Evolutionary conservation across 2,888 invertebrate genomes (phyloP).

Genomic region (Caenorhabditis auriculariae): DNA sequence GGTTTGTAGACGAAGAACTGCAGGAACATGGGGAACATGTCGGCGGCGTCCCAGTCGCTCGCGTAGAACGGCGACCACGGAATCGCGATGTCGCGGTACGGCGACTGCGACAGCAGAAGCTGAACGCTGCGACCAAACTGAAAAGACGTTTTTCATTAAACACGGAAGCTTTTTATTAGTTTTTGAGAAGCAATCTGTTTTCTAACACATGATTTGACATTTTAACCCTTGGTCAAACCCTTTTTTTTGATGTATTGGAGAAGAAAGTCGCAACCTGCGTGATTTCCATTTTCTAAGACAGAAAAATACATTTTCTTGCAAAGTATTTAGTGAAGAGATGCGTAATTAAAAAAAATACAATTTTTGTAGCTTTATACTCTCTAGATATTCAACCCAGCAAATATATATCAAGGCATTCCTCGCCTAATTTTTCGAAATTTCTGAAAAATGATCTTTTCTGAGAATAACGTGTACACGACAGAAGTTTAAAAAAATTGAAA

Average conservation of each 20-base stretch:
- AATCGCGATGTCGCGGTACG: constrained; percentile 70
- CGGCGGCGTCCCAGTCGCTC: constrained; percentile 89
- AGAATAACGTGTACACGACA: too few species aligned
- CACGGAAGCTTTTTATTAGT: neutral
- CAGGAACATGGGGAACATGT: constrained; percentile 80
- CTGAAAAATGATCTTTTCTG: too few species aligned
- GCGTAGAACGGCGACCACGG: constrained; percentile 56
- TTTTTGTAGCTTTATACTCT: too few species aligned
- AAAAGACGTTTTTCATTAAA: constrained; percentile 37
- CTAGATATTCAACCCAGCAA: too few species aligned
- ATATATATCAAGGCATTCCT: too few species aligned
- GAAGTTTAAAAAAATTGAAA: too few species aligned
- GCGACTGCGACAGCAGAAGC: constrained; percentile 79
- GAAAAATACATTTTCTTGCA: too few species aligned
- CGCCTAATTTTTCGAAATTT: too few species aligned
- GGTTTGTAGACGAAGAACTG: constrained; percentile 60
- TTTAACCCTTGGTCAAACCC: neutral
- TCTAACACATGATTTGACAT: neutral
- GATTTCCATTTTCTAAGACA: too few species aligned
- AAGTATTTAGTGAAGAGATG: too few species aligned
- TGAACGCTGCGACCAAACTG: constrained; percentile 84
- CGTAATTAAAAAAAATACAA: too few species aligned
- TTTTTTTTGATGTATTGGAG: neutral
- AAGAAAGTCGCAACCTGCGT: too few species aligned
- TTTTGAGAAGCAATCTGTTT: neutral